Percentiles rank a stretch among this genome's conserved stretches.
Evolutionary conservation across 2,888 invertebrate genomes (phyloP).

Genomic region (Acanthopleura granulata): DNA sequence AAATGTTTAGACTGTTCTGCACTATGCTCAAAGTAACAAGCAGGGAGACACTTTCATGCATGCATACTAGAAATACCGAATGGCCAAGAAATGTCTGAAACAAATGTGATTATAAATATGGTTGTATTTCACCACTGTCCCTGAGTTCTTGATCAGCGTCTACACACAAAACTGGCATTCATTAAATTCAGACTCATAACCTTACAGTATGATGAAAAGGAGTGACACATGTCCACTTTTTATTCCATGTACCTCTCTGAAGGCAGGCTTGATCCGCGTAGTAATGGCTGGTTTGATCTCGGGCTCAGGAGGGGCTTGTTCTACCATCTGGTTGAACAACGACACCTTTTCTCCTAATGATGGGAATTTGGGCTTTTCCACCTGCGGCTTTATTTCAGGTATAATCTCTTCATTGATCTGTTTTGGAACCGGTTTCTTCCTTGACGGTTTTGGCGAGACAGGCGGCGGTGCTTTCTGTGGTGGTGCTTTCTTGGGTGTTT

Average conservation of each 20-base stretch:
- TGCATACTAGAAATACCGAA: too few relatives aligned
- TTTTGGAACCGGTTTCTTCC: not conserved
- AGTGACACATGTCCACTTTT: not conserved
- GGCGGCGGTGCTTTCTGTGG: conserved; percentile 22
- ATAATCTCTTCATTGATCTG: conserved; percentile 3
- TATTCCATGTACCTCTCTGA: conserved; percentile 6
- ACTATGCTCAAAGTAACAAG: too few relatives aligned
- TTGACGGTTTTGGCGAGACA: conserved; percentile 7
- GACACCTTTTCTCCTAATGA: not conserved
- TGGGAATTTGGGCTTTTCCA: conserved; percentile 16
- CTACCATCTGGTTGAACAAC: not conserved
- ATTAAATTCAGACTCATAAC: too few relatives aligned
- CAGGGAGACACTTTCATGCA: too few relatives aligned
- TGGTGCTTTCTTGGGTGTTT: conserved; percentile 21
- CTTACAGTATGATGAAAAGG: not conserved
- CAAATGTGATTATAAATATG: too few relatives aligned
- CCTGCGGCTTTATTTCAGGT: not conserved
- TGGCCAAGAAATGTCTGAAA: too few relatives aligned
- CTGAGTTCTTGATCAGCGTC: too few relatives aligned
- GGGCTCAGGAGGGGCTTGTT: not conserved
- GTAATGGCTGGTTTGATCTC: conserved; percentile 13
- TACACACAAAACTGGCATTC: too few relatives aligned
- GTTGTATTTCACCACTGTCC: too few relatives aligned
- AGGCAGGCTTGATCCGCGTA: not conserved
- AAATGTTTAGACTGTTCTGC: too few relatives aligned